These are phyloP conservation scores for Tachina grossa DNA, from an alignment of 2,888 invertebrate genomes.

Conservation along the genomic window DNA sequence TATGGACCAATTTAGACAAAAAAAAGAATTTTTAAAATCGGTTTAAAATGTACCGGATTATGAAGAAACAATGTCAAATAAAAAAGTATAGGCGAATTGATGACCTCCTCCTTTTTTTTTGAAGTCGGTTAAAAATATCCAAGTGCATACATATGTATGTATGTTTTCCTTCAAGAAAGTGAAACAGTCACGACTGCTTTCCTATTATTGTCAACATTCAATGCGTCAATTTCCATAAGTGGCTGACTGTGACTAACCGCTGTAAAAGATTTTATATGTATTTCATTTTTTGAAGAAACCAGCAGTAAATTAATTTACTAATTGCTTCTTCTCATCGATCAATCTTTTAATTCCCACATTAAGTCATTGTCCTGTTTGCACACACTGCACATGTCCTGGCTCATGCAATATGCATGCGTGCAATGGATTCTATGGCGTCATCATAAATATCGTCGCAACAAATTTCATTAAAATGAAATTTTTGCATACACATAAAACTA, in stretches of 20 bases:
- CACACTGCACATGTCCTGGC: neutral
- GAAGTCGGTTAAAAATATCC: too few relatives aligned
- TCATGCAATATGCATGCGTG: neutral
- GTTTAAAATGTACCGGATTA: too few relatives aligned
- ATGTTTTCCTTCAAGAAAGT: neutral
- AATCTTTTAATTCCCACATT: slow-evolving; percentile 55
- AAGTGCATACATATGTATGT: too few relatives aligned
- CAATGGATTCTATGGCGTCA: slow-evolving; percentile 54
- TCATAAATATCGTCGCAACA: slow-evolving; percentile 56
- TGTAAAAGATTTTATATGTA: neutral
- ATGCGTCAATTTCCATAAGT: neutral
- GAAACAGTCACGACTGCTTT: neutral
- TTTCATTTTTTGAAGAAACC: neutral
- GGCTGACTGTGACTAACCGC: neutral
- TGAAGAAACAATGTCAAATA: too few relatives aligned
- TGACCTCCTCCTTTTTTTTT: neutral
- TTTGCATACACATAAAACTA: slow-evolving; percentile 32
- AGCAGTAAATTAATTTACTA: slow-evolving; percentile 63
- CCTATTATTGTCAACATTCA: neutral
- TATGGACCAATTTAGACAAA: too few relatives aligned
- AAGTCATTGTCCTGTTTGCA: slow-evolving; percentile 57
- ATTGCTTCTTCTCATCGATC: slow-evolving; percentile 67
- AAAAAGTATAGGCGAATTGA: too few relatives aligned
- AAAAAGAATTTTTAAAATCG: too few relatives aligned
- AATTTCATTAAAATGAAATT: slow-evolving; percentile 53